Percentiles rank a stretch among this genome's conserved stretches.
These are phyloP conservation scores for Leptinotarsa haldemani DNA, from an alignment of 2,888 invertebrate species.

Conservation along the genomic window DNA sequence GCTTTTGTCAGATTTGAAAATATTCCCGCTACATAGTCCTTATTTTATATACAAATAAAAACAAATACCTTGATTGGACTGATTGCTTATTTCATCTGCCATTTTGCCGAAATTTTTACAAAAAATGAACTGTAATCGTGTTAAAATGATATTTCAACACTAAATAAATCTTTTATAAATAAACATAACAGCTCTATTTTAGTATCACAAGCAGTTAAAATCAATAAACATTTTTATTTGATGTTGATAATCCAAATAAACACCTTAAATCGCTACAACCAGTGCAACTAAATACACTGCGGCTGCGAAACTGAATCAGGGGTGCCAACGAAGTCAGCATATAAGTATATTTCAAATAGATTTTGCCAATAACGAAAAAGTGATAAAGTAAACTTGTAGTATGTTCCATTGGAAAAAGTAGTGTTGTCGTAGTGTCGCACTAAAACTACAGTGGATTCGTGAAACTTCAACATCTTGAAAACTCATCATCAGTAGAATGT, in stretches of 20 bases:
- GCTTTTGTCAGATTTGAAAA: too few species aligned
- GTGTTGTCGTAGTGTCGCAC: too few species aligned
- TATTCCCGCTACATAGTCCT: too few species aligned
- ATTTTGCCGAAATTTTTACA: conserved; percentile 65
- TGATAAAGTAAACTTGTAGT: too few species aligned
- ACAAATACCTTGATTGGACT: conserved; percentile 66
- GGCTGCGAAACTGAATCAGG: conserved; percentile 3
- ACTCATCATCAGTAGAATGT: too few species aligned
- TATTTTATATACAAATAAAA: conserved; percentile 30
- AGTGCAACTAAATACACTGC: conserved; percentile 5
- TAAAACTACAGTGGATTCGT: too few species aligned
- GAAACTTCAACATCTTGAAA: too few species aligned
- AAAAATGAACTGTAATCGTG: conserved; percentile 19
- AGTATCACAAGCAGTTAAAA: conserved; percentile 33
- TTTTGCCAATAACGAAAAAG: background rate
- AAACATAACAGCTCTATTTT: conserved; percentile 37
- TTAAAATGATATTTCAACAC: conserved; percentile 29
- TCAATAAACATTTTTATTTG: conserved; percentile 34
- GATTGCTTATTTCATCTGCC: conserved; percentile 80
- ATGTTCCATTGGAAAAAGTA: too few species aligned
- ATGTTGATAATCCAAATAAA: conserved; percentile 27
- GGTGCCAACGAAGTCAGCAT: conserved; percentile 1
- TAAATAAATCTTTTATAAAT: conserved; percentile 31
- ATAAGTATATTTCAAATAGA: background rate
- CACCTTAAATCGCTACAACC: conserved; percentile 1